phyloP scores from a whole-genome alignment of 2,888 invertebrate species.

The Lamellibrachia columna region DNA sequence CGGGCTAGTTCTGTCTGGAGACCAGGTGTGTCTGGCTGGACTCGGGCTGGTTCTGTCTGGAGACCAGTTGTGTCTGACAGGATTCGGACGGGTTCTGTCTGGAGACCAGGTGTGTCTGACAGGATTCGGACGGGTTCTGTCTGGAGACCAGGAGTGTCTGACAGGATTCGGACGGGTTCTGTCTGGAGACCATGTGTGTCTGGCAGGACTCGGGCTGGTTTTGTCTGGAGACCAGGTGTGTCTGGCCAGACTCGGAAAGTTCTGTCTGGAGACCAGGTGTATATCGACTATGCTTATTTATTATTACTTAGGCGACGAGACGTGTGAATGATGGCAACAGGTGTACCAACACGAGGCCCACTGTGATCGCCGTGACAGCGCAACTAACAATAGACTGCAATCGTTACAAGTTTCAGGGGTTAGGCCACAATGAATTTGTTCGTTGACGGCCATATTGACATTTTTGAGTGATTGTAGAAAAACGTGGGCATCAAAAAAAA shows the following conservation, averaged over 20 bases:
- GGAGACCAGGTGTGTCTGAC: too few species aligned
- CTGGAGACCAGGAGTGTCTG: too few species aligned
- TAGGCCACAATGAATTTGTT: neutral
- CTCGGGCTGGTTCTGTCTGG: too few species aligned
- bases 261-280: neutral
- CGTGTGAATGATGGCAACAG: neutral
- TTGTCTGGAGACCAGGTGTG: neutral
- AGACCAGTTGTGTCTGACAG: too few species aligned
- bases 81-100: too few species aligned
- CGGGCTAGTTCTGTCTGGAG: neutral
- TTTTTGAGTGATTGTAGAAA: too few species aligned
- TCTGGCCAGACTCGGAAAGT: neutral
- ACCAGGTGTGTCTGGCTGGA: too few species aligned
- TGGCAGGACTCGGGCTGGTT: neutral
- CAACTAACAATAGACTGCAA: neutral
- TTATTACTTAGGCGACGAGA: neutral
- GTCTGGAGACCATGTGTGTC: too few species aligned
- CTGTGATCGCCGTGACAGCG: neutral
- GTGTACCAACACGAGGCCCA: neutral
- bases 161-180: too few species aligned
- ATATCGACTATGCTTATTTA: neutral
- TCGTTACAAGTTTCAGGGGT: neutral
- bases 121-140: too few species aligned
- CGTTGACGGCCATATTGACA: neutral
- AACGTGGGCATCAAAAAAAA: too few species aligned